These are phyloP conservation scores for Pammene fasciana DNA, from an alignment of 2,888 invertebrate species.

Conservation along the genomic window DNA sequence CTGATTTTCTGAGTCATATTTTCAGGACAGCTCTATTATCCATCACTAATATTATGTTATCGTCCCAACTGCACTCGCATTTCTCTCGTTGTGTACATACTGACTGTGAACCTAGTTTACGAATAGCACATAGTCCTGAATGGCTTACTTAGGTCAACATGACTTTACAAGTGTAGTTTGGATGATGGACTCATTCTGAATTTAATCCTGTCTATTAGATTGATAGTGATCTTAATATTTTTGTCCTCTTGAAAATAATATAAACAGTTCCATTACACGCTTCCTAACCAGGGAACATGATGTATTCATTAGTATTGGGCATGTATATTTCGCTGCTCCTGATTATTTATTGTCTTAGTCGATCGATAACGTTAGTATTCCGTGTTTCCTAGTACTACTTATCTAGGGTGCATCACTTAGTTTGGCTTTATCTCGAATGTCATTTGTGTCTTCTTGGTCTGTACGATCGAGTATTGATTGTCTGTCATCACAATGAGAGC, in stretches of 20 bases:
- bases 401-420: constrained; percentile 80
- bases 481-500: constrained; percentile 58
- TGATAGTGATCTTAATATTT: constrained; percentile 66
- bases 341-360: constrained; percentile 68
- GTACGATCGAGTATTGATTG: constrained; percentile 61
- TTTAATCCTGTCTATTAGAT: constrained; percentile 68
- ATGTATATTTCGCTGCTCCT: constrained; percentile 80
- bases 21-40: constrained; percentile 83
- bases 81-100: constrained; percentile 46
- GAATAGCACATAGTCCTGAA: constrained; percentile 42
- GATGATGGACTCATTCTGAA: constrained; percentile 72
- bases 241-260: constrained; percentile 70
- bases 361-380: constrained; percentile 60
- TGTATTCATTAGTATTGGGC: constrained; percentile 79
- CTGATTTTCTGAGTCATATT: constrained; percentile 80
- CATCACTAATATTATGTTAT: constrained; percentile 78
- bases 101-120: constrained; percentile 40
- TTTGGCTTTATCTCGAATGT: constrained; percentile 73
- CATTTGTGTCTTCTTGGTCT: constrained; percentile 71
- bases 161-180: constrained; percentile 68
- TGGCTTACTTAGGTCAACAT: constrained; percentile 42
- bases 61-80: constrained; percentile 73
- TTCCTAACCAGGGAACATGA: constrained; percentile 81
- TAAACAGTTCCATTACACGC: constrained; percentile 75
- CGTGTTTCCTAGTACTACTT: constrained; percentile 66